A percentile compares a stretch with the other conserved stretches of the same genome.
Conservation (phyloP, 2,113 vertebrate genomes). For the Laterallus jamaicensis region DNA sequence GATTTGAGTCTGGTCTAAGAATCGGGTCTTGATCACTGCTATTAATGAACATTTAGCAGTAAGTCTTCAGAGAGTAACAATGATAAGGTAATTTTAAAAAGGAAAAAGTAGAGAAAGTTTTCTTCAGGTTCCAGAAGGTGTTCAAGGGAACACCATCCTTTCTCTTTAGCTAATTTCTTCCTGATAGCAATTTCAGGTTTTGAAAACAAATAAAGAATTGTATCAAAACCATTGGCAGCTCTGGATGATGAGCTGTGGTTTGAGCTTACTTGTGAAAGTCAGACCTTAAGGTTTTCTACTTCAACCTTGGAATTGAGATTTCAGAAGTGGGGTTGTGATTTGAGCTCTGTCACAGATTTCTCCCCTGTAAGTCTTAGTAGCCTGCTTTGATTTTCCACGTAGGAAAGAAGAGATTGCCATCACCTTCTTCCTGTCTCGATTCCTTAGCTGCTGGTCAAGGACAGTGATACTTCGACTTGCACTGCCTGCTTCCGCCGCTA, state of each 20-base stretch:
- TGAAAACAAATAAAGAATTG: neutral
- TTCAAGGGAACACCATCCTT: neutral
- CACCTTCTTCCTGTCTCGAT: neutral
- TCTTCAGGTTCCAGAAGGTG: neutral
- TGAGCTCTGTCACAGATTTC: neutral
- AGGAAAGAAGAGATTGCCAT: neutral
- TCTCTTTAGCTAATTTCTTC: neutral
- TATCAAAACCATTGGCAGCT: neutral
- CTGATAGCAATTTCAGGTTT: neutral
- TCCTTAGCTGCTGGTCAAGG: neutral
- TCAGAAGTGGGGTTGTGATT: neutral
- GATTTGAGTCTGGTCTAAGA: neutral
- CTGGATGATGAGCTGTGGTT: fast-evolving
- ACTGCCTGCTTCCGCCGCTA: neutral
- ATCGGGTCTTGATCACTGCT: neutral
- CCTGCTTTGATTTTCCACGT: neutral
- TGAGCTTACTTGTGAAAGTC: neutral
- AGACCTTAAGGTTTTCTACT: neutral
- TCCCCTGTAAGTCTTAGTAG: neutral
- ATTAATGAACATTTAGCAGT: neutral
- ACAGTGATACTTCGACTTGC: neutral
- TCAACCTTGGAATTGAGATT: neutral
- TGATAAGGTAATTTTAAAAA: neutral
- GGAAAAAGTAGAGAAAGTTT: neutral
- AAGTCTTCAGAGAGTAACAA: neutral